These are phyloP conservation scores for Mormyrus iriodes DNA, from an alignment of 2,113 vertebrate genomes.

Conservation along the genomic window DNA sequence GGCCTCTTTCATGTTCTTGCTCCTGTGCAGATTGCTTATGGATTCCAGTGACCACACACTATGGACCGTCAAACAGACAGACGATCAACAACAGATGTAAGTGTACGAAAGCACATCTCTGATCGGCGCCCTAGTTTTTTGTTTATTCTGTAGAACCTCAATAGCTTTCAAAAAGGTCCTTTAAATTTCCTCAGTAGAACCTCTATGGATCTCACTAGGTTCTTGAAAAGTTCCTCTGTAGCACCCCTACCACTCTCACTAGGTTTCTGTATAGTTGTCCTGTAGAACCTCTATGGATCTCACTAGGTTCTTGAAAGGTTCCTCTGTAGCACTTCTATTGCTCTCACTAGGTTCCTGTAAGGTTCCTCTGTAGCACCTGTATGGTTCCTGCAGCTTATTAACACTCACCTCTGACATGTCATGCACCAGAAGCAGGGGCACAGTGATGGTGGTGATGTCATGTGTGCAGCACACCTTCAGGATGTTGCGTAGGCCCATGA, in stretches of 20 bases:
- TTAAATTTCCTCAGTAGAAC: neutral
- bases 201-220: neutral
- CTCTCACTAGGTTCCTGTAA: neutral
- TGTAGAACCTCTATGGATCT: neutral
- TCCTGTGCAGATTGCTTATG: neutral
- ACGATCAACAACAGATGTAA: neutral
- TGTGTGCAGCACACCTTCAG: conserved; percentile 97
- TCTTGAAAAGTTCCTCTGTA: neutral
- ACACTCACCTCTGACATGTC: conserved; percentile 93
- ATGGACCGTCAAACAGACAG: neutral
- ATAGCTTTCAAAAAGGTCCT: no score
- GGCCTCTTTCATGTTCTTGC: neutral
- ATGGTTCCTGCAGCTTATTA: neutral
- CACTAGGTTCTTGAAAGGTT: neutral
- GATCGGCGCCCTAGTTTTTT: neutral
- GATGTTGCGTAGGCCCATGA: conserved; percentile 95
- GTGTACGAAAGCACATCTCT: neutral
- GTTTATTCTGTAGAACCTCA: no score
- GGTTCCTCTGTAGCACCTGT: neutral
- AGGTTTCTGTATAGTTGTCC: neutral
- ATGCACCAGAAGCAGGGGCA: conserved; percentile 89
- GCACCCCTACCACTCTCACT: neutral
- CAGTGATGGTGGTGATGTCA: conserved; percentile 86
- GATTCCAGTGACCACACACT: neutral
- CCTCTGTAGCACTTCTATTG: neutral